These are phyloP conservation scores for Phania funesta DNA, from an alignment of 2,888 invertebrate species.

Conservation along the genomic window DNA sequence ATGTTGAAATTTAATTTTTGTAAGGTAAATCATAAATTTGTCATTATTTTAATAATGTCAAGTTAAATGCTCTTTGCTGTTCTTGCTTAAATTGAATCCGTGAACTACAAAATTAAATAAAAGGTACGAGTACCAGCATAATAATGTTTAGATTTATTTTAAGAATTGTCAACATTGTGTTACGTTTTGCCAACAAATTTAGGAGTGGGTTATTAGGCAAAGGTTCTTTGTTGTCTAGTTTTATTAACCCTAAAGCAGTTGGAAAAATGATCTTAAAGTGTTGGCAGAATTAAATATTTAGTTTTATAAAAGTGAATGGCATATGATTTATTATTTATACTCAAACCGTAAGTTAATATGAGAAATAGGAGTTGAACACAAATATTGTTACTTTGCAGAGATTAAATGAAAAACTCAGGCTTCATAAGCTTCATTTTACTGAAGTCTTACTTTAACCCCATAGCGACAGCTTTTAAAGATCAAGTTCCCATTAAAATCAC, in stretches of 20 bases:
- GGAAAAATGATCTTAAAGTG: not conserved
- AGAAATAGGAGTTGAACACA: no score
- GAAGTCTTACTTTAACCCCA: no score
- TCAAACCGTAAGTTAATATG: no score
- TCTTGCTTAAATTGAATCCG: not conserved
- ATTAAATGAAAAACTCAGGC: no score
- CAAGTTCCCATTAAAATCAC: no score
- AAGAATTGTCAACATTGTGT: constrained; percentile 39
- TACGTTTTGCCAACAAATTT: not conserved
- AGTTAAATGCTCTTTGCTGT: not conserved
- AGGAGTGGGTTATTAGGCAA: constrained; percentile 43
- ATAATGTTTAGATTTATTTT: constrained; percentile 1
- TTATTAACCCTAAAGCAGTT: not conserved
- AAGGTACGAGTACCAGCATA: not conserved
- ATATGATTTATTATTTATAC: not conserved
- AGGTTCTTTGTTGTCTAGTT: constrained; percentile 14
- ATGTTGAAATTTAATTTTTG: constrained; percentile 61
- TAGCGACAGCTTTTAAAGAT: no score
- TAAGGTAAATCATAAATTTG: constrained; percentile 61
- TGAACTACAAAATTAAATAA: not conserved
- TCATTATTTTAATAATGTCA: constrained; percentile 60
- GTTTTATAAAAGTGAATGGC: constrained; percentile 12
- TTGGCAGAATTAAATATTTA: not conserved
- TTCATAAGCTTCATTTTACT: no score
- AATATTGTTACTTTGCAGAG: no score